Percentiles rank a stretch among this genome's conserved stretches.
Conservation (phyloP, 2,888 invertebrate species). For the Harmothoe impar region DNA sequence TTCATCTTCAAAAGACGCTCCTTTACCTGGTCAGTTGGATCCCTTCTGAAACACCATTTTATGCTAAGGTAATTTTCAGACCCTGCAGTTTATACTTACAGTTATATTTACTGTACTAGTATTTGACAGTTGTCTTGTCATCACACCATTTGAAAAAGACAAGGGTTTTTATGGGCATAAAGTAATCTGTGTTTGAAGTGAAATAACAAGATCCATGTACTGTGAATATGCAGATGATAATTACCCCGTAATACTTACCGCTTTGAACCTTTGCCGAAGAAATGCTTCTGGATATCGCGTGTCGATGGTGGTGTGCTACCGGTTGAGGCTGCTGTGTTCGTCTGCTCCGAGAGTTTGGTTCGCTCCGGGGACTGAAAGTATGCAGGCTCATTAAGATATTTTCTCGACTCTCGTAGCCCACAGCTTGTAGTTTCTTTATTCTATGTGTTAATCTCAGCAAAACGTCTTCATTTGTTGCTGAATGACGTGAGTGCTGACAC, state of each 20-base stretch:
- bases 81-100: background rate
- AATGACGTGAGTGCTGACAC: no score
- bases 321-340: background rate
- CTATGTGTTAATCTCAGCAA: background rate
- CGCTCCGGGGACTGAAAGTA: background rate
- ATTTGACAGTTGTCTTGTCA: background rate
- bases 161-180: no score
- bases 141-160: no score
- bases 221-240: background rate
- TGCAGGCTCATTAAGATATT: background rate
- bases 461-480: background rate
- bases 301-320: background rate
- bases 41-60: background rate
- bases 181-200: background rate
- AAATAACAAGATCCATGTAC: background rate
- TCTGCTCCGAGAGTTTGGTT: background rate
- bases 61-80: background rate
- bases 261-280: background rate
- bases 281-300: constrained; percentile 40
- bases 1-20: constrained; percentile 61
- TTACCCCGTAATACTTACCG: background rate
- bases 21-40: constrained; percentile 25
- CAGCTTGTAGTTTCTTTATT: background rate
- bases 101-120: background rate
- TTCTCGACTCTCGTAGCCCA: no score